Conservation (phyloP, 2,113 vertebrate species). For the Capricornis sumatraensis region DNA sequence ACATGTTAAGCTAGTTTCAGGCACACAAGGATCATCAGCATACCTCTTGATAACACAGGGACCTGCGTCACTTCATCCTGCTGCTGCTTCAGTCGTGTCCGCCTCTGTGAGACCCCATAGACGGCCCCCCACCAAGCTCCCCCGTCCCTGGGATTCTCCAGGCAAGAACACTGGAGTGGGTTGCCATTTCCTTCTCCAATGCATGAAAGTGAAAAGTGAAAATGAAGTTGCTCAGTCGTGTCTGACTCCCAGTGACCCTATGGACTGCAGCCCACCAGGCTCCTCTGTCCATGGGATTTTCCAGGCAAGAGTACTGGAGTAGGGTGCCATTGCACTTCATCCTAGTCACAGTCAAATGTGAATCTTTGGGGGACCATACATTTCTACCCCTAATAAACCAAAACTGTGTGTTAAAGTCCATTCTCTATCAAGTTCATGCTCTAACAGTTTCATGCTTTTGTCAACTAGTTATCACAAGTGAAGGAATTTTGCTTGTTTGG, state of each 20-base stretch:
- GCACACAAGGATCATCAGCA: not conserved
- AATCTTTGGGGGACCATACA: not conserved
- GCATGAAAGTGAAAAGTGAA: too few relatives aligned
- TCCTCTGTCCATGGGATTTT: too few relatives aligned
- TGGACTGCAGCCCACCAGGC: too few relatives aligned
- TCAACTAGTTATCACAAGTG: not conserved
- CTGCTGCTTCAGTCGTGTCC: too few relatives aligned
- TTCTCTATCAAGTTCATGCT: not conserved
- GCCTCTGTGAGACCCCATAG: too few relatives aligned
- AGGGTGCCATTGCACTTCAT: not conserved
- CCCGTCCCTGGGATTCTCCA: too few relatives aligned
- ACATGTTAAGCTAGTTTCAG: not conserved
- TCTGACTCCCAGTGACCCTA: too few relatives aligned
- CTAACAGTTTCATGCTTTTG: not conserved
- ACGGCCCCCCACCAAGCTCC: too few relatives aligned
- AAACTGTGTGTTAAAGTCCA: not conserved
- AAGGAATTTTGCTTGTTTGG: not conserved
- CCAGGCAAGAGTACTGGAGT: too few relatives aligned
- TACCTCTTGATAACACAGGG: not conserved
- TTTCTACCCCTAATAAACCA: not conserved
- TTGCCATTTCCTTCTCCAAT: too few relatives aligned
- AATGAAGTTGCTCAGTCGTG: too few relatives aligned
- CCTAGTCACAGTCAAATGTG: not conserved
- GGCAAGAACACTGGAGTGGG: too few relatives aligned
- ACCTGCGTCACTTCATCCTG: not conserved